These are phyloP conservation scores for Drosophila neutralis DNA, from an alignment of 2,888 invertebrate species.

Conservation along the genomic window DNA sequence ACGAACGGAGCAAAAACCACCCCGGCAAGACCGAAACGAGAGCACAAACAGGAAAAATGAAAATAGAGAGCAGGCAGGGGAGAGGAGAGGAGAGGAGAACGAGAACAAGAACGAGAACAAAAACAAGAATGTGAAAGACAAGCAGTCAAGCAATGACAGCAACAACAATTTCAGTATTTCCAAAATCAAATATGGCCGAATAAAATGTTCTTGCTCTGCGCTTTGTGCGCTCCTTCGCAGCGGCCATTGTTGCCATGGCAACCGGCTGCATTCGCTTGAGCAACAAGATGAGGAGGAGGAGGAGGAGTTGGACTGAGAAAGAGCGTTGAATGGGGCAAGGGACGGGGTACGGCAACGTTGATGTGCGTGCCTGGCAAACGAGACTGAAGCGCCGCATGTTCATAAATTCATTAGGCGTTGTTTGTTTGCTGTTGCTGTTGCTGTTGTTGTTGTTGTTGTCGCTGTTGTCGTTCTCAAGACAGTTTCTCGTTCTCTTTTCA, in stretches of 20 bases:
- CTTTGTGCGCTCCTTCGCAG: slow-evolving; percentile 71
- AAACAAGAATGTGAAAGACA: slow-evolving; percentile 12
- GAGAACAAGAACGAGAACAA: slow-evolving; percentile 8
- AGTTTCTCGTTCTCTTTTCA: slow-evolving; percentile 48
- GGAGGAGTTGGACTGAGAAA: slow-evolving; percentile 5
- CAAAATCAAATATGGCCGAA: slow-evolving; percentile 83
- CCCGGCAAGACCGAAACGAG: slow-evolving; percentile 34
- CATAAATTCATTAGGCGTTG: slow-evolving; percentile 69
- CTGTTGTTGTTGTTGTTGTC: background rate
- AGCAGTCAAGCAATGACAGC: slow-evolving; percentile 40
- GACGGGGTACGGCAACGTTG: background rate
- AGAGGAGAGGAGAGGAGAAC: background rate
- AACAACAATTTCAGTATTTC: slow-evolving; percentile 67
- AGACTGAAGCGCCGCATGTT: slow-evolving; percentile 54
- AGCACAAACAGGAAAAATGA: slow-evolving; percentile 20
- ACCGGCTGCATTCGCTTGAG: slow-evolving; percentile 52
- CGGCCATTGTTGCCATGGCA: slow-evolving; percentile 78
- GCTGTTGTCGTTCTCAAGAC: slow-evolving; percentile 40
- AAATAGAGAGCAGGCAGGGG: slow-evolving; percentile 11
- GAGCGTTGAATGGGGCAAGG: slow-evolving; percentile 6
- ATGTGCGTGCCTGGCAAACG: slow-evolving; percentile 23
- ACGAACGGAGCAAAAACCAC: slow-evolving; percentile 58
- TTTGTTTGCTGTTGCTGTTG: slow-evolving; percentile 15
- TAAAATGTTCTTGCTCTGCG: slow-evolving; percentile 65
- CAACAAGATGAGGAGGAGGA: slow-evolving; percentile 17